Evolutionary conservation across 2,888 invertebrate genomes (phyloP).

Genomic region (Melangyna quadrimaculata): DNA sequence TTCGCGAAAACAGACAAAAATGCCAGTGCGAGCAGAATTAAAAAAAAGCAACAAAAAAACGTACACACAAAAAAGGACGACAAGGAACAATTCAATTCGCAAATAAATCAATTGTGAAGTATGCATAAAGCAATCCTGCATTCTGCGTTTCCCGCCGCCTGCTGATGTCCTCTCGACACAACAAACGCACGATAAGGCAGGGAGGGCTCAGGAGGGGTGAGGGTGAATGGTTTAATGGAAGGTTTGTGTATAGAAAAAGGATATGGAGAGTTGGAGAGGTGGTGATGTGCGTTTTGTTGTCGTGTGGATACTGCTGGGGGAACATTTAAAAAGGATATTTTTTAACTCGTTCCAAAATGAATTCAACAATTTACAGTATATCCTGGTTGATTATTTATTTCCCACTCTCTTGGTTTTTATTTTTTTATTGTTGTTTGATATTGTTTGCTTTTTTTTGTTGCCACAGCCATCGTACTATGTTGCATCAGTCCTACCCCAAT

Average conservation of each 20-base stretch:
- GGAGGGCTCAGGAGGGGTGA: too few relatives aligned
- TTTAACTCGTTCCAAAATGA: constrained; percentile 46
- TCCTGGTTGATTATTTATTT: constrained; percentile 68
- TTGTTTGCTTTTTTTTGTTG: constrained; percentile 1
- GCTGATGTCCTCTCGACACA: too few relatives aligned
- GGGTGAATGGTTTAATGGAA: too few relatives aligned
- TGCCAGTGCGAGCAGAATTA: background rate
- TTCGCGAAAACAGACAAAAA: constrained; percentile 20
- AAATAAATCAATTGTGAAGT: constrained; percentile 71
- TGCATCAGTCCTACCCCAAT: constrained; percentile 64
- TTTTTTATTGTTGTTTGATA: background rate
- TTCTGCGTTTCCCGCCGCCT: constrained; percentile 1
- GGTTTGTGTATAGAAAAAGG: too few relatives aligned
- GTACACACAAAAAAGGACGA: constrained; percentile 41
- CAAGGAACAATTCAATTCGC: constrained; percentile 68
- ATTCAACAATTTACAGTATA: constrained; percentile 71
- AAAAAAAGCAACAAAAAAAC: background rate
- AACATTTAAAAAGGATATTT: constrained; percentile 39
- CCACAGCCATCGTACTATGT: background rate
- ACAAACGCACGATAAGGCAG: too few relatives aligned
- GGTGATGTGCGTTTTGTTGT: constrained; percentile 15
- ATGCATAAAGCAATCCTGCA: constrained; percentile 61
- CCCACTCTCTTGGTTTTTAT: constrained; percentile 11
- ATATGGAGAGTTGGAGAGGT: too few relatives aligned
- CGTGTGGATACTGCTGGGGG: background rate